A percentile compares a stretch with the other conserved stretches of the same genome.
Conservation (phyloP, 23 tunicate genomes). For the Halocynthia roretzi region DNA sequence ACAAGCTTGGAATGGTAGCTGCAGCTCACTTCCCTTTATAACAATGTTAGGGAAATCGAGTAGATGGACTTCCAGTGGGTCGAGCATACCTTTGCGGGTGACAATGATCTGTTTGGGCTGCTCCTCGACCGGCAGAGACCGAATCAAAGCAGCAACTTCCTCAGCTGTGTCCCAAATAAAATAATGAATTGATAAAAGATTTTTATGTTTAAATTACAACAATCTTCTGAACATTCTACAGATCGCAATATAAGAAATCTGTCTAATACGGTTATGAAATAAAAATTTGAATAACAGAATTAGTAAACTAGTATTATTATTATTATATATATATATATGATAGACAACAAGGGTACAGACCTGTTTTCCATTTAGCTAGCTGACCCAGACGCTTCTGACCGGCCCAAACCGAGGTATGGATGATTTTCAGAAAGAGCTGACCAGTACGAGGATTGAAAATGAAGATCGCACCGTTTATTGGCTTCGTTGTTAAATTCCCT, state of each 20-base stretch:
- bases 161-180: constrained; percentile 51
- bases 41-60: constrained; percentile 99
- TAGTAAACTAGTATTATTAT: too few relatives aligned
- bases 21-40: constrained; percentile 97
- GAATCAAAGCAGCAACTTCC: constrained; percentile 99
- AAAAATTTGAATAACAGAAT: background rate
- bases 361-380: constrained; percentile 99
- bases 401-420: constrained; percentile 99
- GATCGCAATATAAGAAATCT: background rate
- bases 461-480: constrained; percentile 99
- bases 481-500: constrained; percentile 98
- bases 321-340: too few relatives aligned
- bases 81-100: constrained; percentile 99
- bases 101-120: constrained; percentile 99
- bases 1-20: constrained; percentile 99
- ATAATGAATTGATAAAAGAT: too few relatives aligned
- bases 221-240: background rate
- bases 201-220: background rate
- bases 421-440: constrained; percentile 96
- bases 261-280: background rate
- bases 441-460: constrained; percentile 99
- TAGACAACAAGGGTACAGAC: constrained; percentile 14
- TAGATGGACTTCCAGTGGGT: constrained; percentile 99
- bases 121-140: constrained; percentile 98
- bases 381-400: constrained; percentile 99